A percentile compares a stretch with the other conserved stretches of the same genome.
These are phyloP conservation scores for Staurois parvus DNA, from an alignment of 2,797 vertebrate species.

Conservation along the genomic window DNA sequence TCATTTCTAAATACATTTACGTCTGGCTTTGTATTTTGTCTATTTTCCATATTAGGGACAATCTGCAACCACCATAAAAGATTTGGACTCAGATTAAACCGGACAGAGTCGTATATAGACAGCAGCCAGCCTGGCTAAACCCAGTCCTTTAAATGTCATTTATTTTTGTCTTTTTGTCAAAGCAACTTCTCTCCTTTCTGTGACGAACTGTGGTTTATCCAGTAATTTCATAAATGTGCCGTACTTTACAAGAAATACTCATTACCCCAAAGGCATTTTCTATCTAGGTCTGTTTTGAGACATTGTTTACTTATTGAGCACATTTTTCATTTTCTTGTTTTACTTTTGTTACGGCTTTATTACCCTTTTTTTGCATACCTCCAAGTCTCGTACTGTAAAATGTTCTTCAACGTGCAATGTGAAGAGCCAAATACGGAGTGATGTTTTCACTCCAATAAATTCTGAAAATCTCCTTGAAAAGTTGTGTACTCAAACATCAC, in stretches of 20 bases:
- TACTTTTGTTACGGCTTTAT: conserved; percentile 44
- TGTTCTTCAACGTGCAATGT: conserved; percentile 21
- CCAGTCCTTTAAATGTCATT: conserved; percentile 30
- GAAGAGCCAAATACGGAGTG: conserved; percentile 47
- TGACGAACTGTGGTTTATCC: conserved; percentile 15
- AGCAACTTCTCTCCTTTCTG: conserved; percentile 20
- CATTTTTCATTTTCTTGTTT: conserved; percentile 46
- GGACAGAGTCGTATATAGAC: not conserved
- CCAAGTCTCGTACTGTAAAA: conserved; percentile 38
- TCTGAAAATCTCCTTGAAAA: conserved; percentile 49
- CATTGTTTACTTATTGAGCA: conserved; percentile 38
- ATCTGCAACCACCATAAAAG: not conserved
- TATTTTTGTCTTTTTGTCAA: conserved; percentile 44
- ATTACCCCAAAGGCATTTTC: conserved; percentile 30
- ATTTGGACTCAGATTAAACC: not conserved
- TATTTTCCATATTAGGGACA: not conserved
- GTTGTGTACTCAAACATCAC: conserved; percentile 37
- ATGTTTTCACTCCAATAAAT: conserved; percentile 53
- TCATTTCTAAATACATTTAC: not conserved
- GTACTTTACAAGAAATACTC: conserved; percentile 11
- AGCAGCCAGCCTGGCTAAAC: not conserved
- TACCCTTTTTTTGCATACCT: conserved; percentile 38
- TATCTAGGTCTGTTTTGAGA: conserved; percentile 5
- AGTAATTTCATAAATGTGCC: conserved; percentile 23
- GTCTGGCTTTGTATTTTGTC: not conserved